phyloP scores from a whole-genome alignment of 2,113 vertebrate genomes.

The Odontophorus gujanensis region DNA sequence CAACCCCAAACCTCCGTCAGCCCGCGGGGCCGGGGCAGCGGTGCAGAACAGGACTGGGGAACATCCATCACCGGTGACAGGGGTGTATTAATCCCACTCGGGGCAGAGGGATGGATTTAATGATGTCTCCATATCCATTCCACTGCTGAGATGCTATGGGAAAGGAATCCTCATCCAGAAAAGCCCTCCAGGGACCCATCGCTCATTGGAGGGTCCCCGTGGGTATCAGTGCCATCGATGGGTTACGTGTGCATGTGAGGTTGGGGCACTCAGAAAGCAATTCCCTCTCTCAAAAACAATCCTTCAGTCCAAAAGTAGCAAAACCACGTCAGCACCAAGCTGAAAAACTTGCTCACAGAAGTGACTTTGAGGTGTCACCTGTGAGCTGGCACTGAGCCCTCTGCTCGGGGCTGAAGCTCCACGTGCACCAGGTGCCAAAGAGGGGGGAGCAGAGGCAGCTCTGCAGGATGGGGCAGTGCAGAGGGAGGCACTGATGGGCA shows the following conservation, averaged over 20 bases:
- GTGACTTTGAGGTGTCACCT: background rate
- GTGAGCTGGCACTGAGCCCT: background rate
- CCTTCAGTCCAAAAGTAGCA: background rate
- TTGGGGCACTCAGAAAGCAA: background rate
- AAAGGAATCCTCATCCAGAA: background rate
- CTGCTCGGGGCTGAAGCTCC: background rate
- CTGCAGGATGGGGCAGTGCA: background rate
- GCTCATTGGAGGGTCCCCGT: accelerated
- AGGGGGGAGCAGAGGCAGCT: accelerated
- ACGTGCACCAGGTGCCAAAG: accelerated
- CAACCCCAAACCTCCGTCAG: background rate
- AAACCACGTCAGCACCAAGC: background rate
- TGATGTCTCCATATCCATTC: background rate
- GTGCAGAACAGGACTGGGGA: background rate
- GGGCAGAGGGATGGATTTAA: background rate
- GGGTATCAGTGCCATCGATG: accelerated
- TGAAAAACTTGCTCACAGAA: constrained; percentile 30
- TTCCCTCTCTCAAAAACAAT: no score
- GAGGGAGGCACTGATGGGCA: accelerated
- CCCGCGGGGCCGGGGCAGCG: no score
- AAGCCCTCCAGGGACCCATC: background rate
- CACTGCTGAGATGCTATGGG: background rate
- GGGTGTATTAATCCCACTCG: background rate
- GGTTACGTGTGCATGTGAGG: accelerated
- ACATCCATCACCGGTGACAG: constrained; percentile 32